Evolutionary conservation across 92 coral and sea anemone genomes (phyloP), one percentile per base, ranked within the genome.

Genomic region (Zoanthus gigantus): DNA sequence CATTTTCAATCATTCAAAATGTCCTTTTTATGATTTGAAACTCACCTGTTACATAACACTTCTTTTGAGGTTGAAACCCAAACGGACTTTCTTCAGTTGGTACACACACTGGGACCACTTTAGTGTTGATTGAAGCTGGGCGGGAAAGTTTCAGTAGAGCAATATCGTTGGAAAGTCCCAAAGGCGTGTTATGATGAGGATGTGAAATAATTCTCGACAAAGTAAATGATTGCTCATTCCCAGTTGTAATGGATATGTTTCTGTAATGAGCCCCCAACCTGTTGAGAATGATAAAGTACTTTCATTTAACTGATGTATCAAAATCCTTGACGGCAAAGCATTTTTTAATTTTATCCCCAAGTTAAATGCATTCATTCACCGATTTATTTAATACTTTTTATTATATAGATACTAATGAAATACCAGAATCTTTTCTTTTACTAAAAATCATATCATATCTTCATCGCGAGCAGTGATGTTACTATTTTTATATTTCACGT

Each of bases 241-340:
- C 82, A 77, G 53, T 52, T 23, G 80, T 52, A 16, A 11, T 29
- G 7, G 82, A 53, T 53, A 50, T 13, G 9, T 30, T 10, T 11
- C 37, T 54, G 23, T 9, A 77, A 31, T 77, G 82, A 46, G 82
- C 82, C 29, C 82, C 82, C 50, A 77, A 30, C 66, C 82, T 77
- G 82, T 53, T 53, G 68, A 63, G 28, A 17, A 63, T 23, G 30
- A 63, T 63, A 63, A 63, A n/a, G 5, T 37, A 37, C 42, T 37
- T 37, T 37, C 42, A 37, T 37, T 23, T 23, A 23, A 23, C 23
- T 23, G 23, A 23, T 23, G 23, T 23, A 23, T 23, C 23, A 23
- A 23, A 23, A 23, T 23, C 23, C 23, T 23, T 23, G 23, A 23
- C 23, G 23, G 23, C 23, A 23, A 23, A 23, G 23, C 23, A 23